Conservation (phyloP, 2,888 invertebrate species). For the Argynnis bischoffii region DNA sequence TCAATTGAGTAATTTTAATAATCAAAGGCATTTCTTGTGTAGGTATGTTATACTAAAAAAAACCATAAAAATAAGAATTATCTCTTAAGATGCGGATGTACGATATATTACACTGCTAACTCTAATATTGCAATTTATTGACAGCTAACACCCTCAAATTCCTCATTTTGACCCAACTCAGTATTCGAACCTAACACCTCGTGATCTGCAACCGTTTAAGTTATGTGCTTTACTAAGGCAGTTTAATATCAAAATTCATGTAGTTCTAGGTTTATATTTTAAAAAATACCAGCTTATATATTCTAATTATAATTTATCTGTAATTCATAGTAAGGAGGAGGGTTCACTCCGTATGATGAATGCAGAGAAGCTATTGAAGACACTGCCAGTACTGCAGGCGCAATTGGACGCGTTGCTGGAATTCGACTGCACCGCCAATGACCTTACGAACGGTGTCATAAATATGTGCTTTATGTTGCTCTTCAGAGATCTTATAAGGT, state of each 20-base stretch:
- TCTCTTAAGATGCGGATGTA: no score
- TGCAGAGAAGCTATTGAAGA: slow-evolving; percentile 97
- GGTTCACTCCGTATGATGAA: slow-evolving; percentile 98
- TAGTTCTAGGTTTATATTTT: no score
- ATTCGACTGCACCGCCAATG: slow-evolving; percentile 98
- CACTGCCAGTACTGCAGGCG: slow-evolving; percentile 96
- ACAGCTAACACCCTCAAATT: no score
- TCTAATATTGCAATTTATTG: no score
- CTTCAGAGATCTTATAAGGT: slow-evolving; percentile 98
- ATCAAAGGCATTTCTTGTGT: not conserved
- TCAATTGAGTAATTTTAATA: slow-evolving; percentile 7
- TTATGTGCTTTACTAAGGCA: no score
- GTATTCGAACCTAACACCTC: no score
- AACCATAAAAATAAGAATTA: no score
- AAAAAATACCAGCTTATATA: not conserved
- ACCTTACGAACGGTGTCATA: slow-evolving; percentile 98
- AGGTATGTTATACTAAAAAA: not conserved
- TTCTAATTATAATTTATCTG: not conserved
- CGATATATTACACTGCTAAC: no score
- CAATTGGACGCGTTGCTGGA: slow-evolving; percentile 97
- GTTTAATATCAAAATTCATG: no score
- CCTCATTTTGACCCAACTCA: no score
- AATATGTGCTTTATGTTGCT: slow-evolving; percentile 99
- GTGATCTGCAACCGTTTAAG: no score
- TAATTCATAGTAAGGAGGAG: slow-evolving; percentile 92